Evolutionary conservation across 1,140 invertebrate species (phyloP).

Genomic region (Agrilus planipennis): DNA sequence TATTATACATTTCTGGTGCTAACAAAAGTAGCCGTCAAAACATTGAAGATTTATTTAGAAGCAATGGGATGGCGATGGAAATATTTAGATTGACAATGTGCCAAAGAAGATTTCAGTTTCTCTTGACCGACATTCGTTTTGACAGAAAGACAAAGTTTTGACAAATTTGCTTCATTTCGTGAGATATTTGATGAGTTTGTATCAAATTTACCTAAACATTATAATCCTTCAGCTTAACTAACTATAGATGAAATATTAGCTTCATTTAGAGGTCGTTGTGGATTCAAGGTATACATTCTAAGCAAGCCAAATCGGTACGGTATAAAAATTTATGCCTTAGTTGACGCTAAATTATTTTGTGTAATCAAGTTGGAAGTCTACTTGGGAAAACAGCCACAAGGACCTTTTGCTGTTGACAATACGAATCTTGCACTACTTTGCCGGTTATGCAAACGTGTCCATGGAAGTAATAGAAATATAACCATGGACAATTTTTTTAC

Average conservation of each 20-base stretch:
- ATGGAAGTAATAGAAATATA: not conserved
- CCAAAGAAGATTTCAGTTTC: not conserved
- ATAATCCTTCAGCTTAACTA: slow-evolving; percentile 18
- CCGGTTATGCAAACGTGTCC: not conserved
- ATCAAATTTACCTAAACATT: slow-evolving; percentile 25
- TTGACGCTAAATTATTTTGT: slow-evolving; percentile 5
- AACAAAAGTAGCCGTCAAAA: too few relatives aligned
- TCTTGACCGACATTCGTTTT: slow-evolving; percentile 1
- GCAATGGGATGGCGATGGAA: not conserved
- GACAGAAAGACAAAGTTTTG: not conserved
- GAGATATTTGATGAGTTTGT: slow-evolving; percentile 28
- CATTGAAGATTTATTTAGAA: not conserved
- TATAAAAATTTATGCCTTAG: slow-evolving; percentile 4
- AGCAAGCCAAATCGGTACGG: slow-evolving; percentile 29
- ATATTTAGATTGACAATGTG: slow-evolving; percentile 1
- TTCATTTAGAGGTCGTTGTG: slow-evolving; percentile 32
- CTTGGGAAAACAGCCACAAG: slow-evolving; percentile 13
- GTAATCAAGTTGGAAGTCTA: slow-evolving; percentile 17
- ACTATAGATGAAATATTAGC: slow-evolving; percentile 35
- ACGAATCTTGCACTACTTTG: not conserved
- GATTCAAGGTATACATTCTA: slow-evolving; percentile 33
- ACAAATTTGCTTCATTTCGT: not conserved
- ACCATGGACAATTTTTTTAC: not conserved
- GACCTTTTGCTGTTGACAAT: slow-evolving; percentile 2
- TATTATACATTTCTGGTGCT: not conserved